Percentiles rank a stretch among this genome's conserved stretches.
phyloP scores from a whole-genome alignment of 2,888 invertebrate genomes.

The Halocaridina rubra region DNA sequence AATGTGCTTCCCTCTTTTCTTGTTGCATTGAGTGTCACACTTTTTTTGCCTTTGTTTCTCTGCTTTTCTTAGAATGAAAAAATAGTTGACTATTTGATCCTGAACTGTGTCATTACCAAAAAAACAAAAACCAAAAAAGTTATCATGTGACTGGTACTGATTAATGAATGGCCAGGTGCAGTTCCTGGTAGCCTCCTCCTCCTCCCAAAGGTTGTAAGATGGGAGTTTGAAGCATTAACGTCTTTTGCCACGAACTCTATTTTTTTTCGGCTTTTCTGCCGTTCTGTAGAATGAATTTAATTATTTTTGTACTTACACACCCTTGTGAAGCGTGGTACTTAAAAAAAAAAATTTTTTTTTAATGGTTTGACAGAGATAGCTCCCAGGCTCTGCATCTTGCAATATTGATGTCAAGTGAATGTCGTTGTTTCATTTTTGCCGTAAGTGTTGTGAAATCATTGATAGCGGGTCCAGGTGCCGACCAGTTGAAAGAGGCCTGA shows the following conservation, averaged over 20 bases:
- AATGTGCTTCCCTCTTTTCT: constrained; percentile 38
- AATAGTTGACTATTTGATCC: constrained; percentile 30
- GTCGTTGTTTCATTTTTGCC: constrained; percentile 46
- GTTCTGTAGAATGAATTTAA: constrained; percentile 15
- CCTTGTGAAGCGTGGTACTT: constrained; percentile 49
- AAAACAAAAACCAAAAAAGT: too few relatives aligned
- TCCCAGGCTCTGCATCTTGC: constrained; percentile 43
- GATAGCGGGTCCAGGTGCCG: constrained; percentile 34
- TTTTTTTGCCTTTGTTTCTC: constrained; percentile 39
- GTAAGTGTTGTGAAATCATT: constrained; percentile 48
- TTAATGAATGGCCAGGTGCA: constrained; percentile 31
- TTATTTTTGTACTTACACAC: constrained; percentile 52
- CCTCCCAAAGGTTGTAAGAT: constrained; percentile 6
- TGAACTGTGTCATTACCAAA: constrained; percentile 40
- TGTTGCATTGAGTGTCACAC: constrained; percentile 35
- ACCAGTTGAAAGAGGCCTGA: constrained; percentile 22
- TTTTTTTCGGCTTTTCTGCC: neutral
- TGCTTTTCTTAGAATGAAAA: constrained; percentile 31
- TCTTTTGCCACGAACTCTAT: neutral
- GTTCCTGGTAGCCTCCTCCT: constrained; percentile 25
- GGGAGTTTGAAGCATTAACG: neutral
- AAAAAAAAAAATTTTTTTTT: constrained; percentile 22
- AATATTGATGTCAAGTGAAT: constrained; percentile 39
- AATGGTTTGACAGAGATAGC: constrained; percentile 4
- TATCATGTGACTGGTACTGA: constrained; percentile 39